phyloP scores from a whole-genome alignment of 2,797 vertebrate species.

The Loriculus beryllinus region DNA sequence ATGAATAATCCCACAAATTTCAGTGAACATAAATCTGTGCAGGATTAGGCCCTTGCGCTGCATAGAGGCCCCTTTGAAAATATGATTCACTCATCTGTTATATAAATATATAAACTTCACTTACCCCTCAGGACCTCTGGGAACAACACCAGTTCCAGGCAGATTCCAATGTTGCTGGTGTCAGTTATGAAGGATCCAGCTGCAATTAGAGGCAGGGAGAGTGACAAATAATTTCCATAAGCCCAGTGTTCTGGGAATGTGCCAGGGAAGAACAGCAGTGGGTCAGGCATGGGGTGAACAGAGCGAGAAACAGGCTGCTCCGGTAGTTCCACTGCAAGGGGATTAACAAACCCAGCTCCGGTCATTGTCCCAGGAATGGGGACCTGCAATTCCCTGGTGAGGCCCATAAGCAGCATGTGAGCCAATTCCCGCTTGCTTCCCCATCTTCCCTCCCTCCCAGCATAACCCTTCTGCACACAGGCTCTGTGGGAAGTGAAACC shows the following conservation, averaged over 20 bases:
- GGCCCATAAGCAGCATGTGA: rapidly evolving
- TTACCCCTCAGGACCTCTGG: neutral
- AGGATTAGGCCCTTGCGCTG: neutral
- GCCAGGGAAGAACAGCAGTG: neutral
- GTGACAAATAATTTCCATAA: conserved; percentile 22
- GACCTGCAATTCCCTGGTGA: neutral
- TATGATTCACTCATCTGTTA: neutral
- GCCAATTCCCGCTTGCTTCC: neutral
- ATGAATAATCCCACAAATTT: conserved; percentile 18
- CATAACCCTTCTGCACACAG: neutral
- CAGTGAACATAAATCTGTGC: conserved; percentile 14
- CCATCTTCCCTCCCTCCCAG: neutral
- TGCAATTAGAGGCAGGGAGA: conserved; percentile 23
- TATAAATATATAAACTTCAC: neutral
- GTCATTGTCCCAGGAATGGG: rapidly evolving
- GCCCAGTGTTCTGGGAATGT: neutral
- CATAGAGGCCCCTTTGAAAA: neutral
- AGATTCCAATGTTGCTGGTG: neutral
- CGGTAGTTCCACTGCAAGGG: neutral
- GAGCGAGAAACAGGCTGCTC: neutral
- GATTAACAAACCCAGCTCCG: neutral
- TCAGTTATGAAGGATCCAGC: neutral
- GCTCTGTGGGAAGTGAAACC: neutral
- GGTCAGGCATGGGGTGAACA: neutral
- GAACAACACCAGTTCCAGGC: conserved; percentile 1